A percentile compares a stretch with the other conserved stretches of the same genome.
Evolutionary conservation across 2,888 invertebrate genomes (phyloP).

Genomic region (Synergus umbraculus): DNA sequence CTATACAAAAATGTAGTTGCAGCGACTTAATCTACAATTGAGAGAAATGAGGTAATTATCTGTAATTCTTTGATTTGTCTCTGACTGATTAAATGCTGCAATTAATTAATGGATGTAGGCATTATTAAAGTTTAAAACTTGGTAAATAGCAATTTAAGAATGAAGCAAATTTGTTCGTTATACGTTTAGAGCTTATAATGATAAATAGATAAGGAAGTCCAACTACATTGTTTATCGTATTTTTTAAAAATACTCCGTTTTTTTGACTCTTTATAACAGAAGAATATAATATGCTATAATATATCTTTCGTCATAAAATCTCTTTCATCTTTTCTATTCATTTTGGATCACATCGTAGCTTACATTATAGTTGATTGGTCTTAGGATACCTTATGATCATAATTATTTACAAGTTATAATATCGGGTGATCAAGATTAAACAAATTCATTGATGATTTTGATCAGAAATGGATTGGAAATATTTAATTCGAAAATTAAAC

Average conservation of each 20-base stretch:
- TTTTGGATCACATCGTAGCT: conserved; percentile 37
- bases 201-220: conserved; percentile 1
- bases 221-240: conserved; percentile 8
- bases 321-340: conserved; percentile 11
- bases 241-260: conserved; percentile 18
- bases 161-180: background rate
- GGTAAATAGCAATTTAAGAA: too few relatives aligned
- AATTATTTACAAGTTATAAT: conserved; percentile 29
- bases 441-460: background rate
- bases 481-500: background rate
- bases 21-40: conserved; percentile 11
- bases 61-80: conserved; percentile 3
- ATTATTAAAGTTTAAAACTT: background rate
- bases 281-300: conserved; percentile 29
- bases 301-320: conserved; percentile 27
- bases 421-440: conserved; percentile 14
- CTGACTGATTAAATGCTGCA: conserved; percentile 3
- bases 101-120: background rate
- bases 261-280: conserved; percentile 32
- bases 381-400: conserved; percentile 22
- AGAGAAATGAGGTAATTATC: conserved; percentile 22
- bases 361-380: conserved; percentile 37
- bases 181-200: background rate
- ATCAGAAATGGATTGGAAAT: background rate
- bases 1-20: conserved; percentile 29